Evolutionary conservation across 2,888 invertebrate species (phyloP), one percentile per base, ranked within the genome.

Genomic region (Synanthedon myopaeformis): DNA sequence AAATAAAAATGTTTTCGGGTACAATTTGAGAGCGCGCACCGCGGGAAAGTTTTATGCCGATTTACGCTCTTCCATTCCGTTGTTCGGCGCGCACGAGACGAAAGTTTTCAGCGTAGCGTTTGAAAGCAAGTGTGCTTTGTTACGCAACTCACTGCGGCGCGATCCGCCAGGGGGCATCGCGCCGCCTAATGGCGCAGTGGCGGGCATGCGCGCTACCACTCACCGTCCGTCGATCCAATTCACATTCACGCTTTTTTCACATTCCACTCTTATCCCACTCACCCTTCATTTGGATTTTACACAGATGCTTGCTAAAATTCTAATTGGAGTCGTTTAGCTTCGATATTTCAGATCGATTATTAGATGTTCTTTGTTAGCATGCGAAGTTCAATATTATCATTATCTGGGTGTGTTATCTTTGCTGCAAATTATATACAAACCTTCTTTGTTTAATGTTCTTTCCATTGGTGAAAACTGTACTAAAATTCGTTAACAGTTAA

Each of bases 141-240:
- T 86, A 87, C 86, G 87, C 86, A 87, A 87, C 69, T 79, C 77
- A 80, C 79, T 86, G 86, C 85, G 80, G 72, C 72, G 80, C 70
- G 66, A 73, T 73, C 85, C 85, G 77, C 85, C 76, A 85, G 86
- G 84, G 86, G 86, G 86, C 82, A 82, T 78, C 80, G 79, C 77
- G 76, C 70, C 67, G 75, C 68, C 72, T 64, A 79, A 83, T 86
- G 87, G 87, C 86, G 87, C 87, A 87, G 82, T 86, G 85, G 68
- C 85, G 82, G 67, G 87, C 87, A 84, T 87, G 87, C 87, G 87
- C 84, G 79, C 66, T 79, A 58, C 48, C 64, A 63, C 61, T 57
- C 64, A 53, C 58, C 59, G 60, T 59, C 56, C 57, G 61, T 55
- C 61, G 58, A 55, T 54, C 57, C 51, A 58, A 54, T 45, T 63